Evolutionary conservation across 2,113 vertebrate species (phyloP).

Genomic region (Piprites chloris): DNA sequence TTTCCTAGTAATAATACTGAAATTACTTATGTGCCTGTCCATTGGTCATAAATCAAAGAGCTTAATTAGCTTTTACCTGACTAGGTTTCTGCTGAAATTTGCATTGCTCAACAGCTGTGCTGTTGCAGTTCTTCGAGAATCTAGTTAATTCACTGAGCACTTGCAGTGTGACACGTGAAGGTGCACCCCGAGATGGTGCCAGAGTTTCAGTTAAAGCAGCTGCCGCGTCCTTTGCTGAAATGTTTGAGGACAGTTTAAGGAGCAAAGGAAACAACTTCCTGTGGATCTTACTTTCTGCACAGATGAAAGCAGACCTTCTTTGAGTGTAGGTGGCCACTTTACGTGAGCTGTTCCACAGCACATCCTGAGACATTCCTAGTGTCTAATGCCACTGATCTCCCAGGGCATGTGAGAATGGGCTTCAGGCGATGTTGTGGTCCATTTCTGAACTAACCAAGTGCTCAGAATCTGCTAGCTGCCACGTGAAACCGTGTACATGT

Average conservation of each 20-base stretch:
- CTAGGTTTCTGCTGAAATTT: neutral
- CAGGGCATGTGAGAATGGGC: neutral
- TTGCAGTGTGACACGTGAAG: neutral
- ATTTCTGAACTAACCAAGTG: neutral
- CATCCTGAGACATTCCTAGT: fast-evolving
- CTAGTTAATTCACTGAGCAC: fast-evolving
- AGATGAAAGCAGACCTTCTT: neutral
- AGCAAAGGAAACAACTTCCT: neutral
- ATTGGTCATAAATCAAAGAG: neutral
- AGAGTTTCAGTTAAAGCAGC: neutral
- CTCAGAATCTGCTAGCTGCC: neutral
- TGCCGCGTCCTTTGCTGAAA: fast-evolving
- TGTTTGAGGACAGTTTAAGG: neutral
- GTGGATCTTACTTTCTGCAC: neutral
- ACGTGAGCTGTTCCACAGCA: neutral
- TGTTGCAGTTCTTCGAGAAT: fast-evolving
- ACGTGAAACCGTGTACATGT: fast-evolving
- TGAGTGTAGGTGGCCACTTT: neutral
- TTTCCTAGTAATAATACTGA: neutral
- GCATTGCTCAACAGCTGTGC: neutral
- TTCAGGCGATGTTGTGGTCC: neutral
- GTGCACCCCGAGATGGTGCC: neutral
- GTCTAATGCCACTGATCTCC: neutral
- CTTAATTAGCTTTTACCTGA: neutral
- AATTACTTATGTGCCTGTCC: neutral